Conservation (phyloP, 2,113 vertebrate genomes). For the Corythornis vintsioides region DNA sequence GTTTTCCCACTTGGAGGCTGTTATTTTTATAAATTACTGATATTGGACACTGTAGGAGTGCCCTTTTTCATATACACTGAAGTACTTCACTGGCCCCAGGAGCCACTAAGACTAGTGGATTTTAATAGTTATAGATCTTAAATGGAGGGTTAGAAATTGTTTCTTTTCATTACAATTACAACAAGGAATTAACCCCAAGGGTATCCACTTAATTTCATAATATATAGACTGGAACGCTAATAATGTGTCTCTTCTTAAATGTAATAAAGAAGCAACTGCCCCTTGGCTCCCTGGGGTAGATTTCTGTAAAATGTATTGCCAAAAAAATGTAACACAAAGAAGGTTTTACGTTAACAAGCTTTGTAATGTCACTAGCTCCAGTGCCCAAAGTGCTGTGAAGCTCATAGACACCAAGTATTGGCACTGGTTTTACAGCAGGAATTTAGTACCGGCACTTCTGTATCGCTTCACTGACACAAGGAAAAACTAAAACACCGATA, state of each 20-base stretch:
- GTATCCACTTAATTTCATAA: constrained; percentile 86
- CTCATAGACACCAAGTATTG: not conserved
- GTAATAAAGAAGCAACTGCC: constrained; percentile 84
- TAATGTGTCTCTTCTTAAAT: constrained; percentile 77
- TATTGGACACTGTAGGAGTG: constrained; percentile 78
- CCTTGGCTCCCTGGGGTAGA: constrained; percentile 77
- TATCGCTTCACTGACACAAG: not conserved
- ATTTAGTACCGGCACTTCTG: not conserved
- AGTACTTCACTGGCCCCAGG: constrained; percentile 76
- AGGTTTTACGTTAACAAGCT: constrained; percentile 74
- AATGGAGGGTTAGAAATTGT: constrained; percentile 81
- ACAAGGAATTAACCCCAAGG: constrained; percentile 84
- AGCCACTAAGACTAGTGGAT: constrained; percentile 79
- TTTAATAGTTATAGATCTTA: constrained; percentile 85
- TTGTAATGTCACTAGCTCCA: constrained; percentile 45
- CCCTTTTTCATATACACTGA: constrained; percentile 72
- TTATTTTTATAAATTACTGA: constrained; percentile 80
- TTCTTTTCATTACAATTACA: constrained; percentile 86
- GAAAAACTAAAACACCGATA: constrained; percentile 1
- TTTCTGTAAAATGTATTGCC: constrained; percentile 75
- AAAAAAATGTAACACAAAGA: constrained; percentile 67
- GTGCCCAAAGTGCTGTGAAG: not conserved
- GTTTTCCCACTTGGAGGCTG: constrained; percentile 76
- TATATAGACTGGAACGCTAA: constrained; percentile 84
- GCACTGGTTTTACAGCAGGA: not conserved